Evolutionary conservation across 2,113 vertebrate genomes (phyloP).

Genomic region (Gopherus flavomarginatus): DNA sequence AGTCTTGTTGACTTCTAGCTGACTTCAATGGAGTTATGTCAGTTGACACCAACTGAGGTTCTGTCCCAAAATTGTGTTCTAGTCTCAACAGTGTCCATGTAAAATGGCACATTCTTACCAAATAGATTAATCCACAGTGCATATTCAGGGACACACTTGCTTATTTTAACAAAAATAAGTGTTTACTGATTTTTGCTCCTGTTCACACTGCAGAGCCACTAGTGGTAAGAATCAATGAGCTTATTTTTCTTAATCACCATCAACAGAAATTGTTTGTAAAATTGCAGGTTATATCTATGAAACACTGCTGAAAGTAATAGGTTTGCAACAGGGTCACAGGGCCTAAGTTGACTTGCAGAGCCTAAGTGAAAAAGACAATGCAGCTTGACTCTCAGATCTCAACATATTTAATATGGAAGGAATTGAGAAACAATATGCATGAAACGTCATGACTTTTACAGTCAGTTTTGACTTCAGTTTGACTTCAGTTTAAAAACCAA

Average conservation of each 20-base stretch:
- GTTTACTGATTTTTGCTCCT: neutral
- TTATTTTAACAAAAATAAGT: neutral
- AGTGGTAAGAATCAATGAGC: neutral
- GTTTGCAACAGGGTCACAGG: neutral
- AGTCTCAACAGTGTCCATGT: neutral
- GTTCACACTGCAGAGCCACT: neutral
- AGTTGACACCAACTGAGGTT: neutral
- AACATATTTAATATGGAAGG: neutral
- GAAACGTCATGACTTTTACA: neutral
- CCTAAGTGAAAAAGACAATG: neutral
- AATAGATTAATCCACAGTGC: neutral
- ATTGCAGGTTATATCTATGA: neutral
- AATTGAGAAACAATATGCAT: neutral
- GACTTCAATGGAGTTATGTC: neutral
- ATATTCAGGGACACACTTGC: neutral
- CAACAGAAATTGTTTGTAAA: neutral
- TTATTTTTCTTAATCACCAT: neutral
- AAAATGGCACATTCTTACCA: neutral
- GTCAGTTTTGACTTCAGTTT: neutral
- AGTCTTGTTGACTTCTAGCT: neutral
- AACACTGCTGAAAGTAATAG: neutral
- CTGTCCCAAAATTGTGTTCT: neutral
- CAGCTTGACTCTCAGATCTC: neutral
- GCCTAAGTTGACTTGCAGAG: neutral
- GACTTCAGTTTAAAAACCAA: neutral